Percentiles rank a stretch among this genome's conserved stretches.
Conservation (phyloP, 2,888 invertebrate genomes). For the Linyphia triangularis region DNA sequence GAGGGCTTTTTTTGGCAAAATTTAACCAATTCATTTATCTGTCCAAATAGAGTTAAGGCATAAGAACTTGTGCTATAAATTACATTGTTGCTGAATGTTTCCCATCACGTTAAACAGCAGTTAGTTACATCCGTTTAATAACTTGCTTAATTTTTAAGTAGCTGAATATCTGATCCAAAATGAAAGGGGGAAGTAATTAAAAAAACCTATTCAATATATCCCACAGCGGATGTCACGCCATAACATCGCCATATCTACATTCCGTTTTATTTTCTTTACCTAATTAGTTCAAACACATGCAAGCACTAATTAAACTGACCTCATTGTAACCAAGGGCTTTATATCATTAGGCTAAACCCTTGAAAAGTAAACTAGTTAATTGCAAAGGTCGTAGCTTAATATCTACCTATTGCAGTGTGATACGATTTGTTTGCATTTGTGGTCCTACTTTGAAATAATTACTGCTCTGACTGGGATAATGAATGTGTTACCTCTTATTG, state of each 20-base stretch:
- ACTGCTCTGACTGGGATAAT: too few species aligned
- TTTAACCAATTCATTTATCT: too few species aligned
- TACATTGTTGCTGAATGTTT: too few species aligned
- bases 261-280: constrained; percentile 9
- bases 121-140: too few species aligned
- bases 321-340: neutral
- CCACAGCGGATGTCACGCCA: constrained; percentile 23
- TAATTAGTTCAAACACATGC: constrained; percentile 32
- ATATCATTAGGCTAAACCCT: neutral
- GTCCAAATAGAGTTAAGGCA: too few species aligned
- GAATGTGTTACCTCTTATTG: too few species aligned
- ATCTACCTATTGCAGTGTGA: too few species aligned
- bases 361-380: neutral
- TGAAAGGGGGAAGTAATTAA: neutral
- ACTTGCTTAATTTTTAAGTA: neutral
- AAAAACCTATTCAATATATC: neutral
- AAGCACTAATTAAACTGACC: constrained; percentile 22
- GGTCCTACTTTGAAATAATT: too few species aligned
- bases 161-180: constrained; percentile 1
- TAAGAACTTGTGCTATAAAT: too few species aligned
- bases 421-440: too few species aligned
- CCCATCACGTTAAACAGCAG: too few species aligned
- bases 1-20: too few species aligned
- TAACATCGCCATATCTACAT: neutral
- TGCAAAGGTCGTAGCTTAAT: neutral